A percentile compares a stretch with the other conserved stretches of the same genome.
Conservation (phyloP, 1,140 invertebrate species). For the Scaptomyza hsui region DNA sequence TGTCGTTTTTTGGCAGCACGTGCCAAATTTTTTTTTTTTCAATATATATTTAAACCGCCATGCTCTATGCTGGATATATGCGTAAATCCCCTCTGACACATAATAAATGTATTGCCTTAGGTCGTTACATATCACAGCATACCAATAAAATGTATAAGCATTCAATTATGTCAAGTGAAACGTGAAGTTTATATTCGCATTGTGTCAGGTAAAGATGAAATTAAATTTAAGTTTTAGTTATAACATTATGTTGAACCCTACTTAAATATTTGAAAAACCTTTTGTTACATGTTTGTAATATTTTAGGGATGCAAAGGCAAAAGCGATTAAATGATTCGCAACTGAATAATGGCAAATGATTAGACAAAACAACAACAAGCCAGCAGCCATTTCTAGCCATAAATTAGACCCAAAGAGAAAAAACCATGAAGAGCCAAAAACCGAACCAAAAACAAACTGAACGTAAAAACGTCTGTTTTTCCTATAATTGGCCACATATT, state of each 20-base stretch:
- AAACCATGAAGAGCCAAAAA: neutral
- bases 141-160: conserved; percentile 20
- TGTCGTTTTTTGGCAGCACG: conserved; percentile 24
- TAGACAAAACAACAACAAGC: conserved; percentile 40
- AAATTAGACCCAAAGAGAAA: conserved; percentile 59
- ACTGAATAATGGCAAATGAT: conserved; percentile 67
- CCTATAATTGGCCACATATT: conserved; percentile 82
- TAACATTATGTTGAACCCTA: too few species aligned
- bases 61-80: neutral
- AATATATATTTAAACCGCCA: conserved; percentile 4
- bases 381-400: conserved; percentile 61
- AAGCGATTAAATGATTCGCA: conserved; percentile 33
- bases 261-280: too few species aligned
- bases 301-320: conserved; percentile 12
- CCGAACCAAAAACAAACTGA: conserved; percentile 40
- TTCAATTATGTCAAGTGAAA: conserved; percentile 34
- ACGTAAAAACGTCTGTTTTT: conserved; percentile 81
- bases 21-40: conserved; percentile 9
- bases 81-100: conserved; percentile 31
- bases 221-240: too few species aligned
- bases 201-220: neutral
- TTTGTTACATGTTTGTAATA: conserved; percentile 34
- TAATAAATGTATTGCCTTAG: conserved; percentile 26
- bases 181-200: neutral
- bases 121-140: conserved; percentile 11